Percentiles rank a stretch among this genome's conserved stretches.
Conservation (phyloP, 2,888 invertebrate species). For the Heliconius aoede region DNA sequence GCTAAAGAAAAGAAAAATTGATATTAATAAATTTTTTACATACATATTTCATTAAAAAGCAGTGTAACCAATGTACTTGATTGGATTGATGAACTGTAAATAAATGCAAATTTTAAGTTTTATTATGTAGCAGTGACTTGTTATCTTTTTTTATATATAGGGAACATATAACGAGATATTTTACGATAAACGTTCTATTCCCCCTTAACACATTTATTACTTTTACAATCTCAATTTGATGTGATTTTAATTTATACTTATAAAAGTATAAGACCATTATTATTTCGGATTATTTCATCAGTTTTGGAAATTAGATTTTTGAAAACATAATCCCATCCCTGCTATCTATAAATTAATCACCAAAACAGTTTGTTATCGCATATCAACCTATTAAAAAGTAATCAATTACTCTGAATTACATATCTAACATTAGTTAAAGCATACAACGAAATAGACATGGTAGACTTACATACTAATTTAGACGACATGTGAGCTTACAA, state of each 20-base stretch:
- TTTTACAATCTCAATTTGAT: not conserved
- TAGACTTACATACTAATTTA: constrained; percentile 39
- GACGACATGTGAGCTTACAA: constrained; percentile 20
- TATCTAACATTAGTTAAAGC: constrained; percentile 49
- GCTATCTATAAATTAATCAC: not conserved
- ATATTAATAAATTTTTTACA: not conserved
- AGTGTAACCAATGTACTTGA: not conserved
- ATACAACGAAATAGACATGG: constrained; percentile 51
- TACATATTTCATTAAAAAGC: not conserved
- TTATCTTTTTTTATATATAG: not conserved
- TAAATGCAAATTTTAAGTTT: constrained; percentile 9
- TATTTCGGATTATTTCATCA: not conserved
- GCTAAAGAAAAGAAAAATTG: not conserved
- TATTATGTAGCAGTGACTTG: not conserved
- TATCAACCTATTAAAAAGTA: not conserved
- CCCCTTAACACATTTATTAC: not conserved
- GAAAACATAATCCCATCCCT: too few relatives aligned
- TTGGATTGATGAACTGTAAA: not conserved
- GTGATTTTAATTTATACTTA: not conserved
- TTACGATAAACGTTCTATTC: not conserved
- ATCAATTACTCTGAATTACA: constrained; percentile 21
- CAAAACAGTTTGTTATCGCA: not conserved
- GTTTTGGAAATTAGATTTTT: too few relatives aligned
- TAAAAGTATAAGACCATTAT: not conserved
- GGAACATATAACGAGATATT: not conserved